Evolutionary conservation across 2,888 invertebrate species (phyloP).

Genomic region (Drosophila lutescens): DNA sequence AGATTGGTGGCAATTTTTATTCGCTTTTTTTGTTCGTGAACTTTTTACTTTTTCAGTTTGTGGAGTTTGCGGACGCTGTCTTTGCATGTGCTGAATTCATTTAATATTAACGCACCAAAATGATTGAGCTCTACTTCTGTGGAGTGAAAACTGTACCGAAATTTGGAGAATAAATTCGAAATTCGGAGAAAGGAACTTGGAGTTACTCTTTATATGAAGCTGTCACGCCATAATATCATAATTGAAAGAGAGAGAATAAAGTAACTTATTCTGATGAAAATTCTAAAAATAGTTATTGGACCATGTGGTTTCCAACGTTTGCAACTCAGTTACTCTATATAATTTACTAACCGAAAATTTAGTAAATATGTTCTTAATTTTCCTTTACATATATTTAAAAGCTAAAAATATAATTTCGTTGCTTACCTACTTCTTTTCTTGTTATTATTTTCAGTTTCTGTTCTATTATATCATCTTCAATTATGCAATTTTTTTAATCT

Average conservation of each 20-base stretch:
- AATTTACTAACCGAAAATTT: no score
- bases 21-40: conserved; percentile 17
- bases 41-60: conserved; percentile 9
- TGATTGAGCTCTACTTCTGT: no score
- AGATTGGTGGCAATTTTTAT: conserved; percentile 51
- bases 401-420: no score
- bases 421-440: no score
- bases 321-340: no score
- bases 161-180: conserved; percentile 5
- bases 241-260: not conserved
- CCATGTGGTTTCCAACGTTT: no score
- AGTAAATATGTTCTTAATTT: no score
- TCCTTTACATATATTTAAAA: no score
- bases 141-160: not conserved
- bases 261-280: not conserved
- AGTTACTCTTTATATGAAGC: not conserved
- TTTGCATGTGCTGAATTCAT: conserved; percentile 39
- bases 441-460: not conserved
- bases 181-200: conserved; percentile 5
- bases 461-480: not conserved
- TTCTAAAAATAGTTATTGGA: not conserved
- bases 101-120: not conserved
- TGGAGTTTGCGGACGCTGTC: conserved; percentile 3
- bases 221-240: conserved; percentile 15
- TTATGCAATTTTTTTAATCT: not conserved